These are phyloP conservation scores for Ramphastos sulfuratus DNA, from an alignment of 2,113 vertebrate species.

Conservation along the genomic window DNA sequence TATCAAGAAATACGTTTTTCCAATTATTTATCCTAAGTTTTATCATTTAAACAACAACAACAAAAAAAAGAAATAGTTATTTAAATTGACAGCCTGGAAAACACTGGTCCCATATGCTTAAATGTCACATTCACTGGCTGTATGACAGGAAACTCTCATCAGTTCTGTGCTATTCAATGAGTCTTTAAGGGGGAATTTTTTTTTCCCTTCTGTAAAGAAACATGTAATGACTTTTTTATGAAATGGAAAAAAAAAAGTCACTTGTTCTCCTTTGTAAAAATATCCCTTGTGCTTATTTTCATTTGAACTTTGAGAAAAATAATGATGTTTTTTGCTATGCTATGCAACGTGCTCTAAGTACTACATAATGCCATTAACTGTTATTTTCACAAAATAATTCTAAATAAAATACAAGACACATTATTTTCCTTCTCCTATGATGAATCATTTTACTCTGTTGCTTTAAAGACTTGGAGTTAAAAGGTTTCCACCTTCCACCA, in stretches of 20 bases:
- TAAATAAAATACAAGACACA: constrained; percentile 52
- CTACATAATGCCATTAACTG: background rate
- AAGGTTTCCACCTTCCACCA: constrained; percentile 27
- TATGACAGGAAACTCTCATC: background rate
- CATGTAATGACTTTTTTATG: background rate
- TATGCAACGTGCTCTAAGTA: background rate
- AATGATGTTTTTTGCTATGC: background rate
- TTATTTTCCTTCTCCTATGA: constrained; percentile 44
- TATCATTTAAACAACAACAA: background rate
- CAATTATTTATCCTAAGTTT: background rate
- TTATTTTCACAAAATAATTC: constrained; percentile 56
- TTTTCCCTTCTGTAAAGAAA: background rate
- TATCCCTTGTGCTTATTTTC: background rate
- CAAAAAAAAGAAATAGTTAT: background rate
- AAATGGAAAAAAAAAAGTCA: background rate
- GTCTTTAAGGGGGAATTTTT: background rate
- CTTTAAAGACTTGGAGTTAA: constrained; percentile 57
- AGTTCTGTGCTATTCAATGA: background rate
- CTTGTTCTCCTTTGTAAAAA: background rate
- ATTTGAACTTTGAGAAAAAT: background rate
- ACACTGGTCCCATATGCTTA: background rate
- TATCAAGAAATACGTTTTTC: background rate
- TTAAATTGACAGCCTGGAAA: background rate
- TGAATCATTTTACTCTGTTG: constrained; percentile 56
- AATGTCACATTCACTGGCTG: background rate